These are phyloP conservation scores for Subacronicta megacephala DNA, from an alignment of 2,888 invertebrate genomes.

Conservation along the genomic window DNA sequence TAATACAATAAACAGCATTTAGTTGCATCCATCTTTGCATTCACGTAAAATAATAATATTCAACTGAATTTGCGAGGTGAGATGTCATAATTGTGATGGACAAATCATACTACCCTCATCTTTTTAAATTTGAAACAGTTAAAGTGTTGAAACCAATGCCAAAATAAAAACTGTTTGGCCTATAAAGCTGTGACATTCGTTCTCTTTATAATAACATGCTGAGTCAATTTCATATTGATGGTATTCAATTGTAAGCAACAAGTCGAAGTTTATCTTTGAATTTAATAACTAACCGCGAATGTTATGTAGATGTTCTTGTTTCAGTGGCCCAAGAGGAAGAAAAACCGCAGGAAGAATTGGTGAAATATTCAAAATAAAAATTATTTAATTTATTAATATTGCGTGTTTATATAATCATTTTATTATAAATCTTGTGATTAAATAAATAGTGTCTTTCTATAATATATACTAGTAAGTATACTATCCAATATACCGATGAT, in stretches of 20 bases:
- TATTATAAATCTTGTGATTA: constrained; percentile 32
- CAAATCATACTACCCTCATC: no score
- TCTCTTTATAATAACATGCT: no score
- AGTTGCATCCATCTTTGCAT: no score
- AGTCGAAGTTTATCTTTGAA: constrained; percentile 34
- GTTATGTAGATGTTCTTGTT: constrained; percentile 67
- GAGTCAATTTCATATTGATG: no score
- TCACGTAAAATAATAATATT: no score
- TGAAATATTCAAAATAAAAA: constrained; percentile 1
- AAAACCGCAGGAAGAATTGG: constrained; percentile 53
- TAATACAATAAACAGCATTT: no score
- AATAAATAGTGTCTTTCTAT: constrained; percentile 42
- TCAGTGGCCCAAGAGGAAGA: constrained; percentile 79
- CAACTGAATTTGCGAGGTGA: no score
- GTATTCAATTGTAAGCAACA: constrained; percentile 8
- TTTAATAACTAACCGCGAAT: constrained; percentile 11
- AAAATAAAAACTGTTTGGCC: no score
- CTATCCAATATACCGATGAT: constrained; percentile 27
- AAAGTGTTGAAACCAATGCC: no score
- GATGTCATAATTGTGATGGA: no score
- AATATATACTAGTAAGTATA: constrained; percentile 39
- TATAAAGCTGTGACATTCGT: not conserved
- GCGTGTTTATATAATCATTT: constrained; percentile 24
- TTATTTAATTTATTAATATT: constrained; percentile 23
- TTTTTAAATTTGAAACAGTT: no score